Conservation (phyloP, 1,140 invertebrate species). For the Rhopalosiphum padi region DNA sequence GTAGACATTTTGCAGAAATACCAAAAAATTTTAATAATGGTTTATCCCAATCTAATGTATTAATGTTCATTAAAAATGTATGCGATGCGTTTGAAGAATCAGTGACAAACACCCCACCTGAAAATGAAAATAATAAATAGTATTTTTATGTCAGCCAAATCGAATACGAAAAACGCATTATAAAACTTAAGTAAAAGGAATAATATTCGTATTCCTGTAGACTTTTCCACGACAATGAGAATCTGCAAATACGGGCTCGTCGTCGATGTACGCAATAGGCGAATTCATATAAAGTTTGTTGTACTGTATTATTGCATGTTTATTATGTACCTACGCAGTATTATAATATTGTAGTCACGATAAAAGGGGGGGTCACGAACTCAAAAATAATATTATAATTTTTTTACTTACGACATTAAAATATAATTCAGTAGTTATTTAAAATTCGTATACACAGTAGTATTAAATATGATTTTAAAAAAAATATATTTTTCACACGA, state of each 20-base stretch:
- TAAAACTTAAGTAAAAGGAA: not conserved
- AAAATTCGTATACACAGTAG: too few relatives aligned
- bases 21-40: slow-evolving; percentile 71
- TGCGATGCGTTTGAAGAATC: slow-evolving; percentile 97
- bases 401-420: not conserved
- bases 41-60: slow-evolving; percentile 90
- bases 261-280: not conserved
- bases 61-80: slow-evolving; percentile 97
- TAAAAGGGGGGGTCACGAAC: not conserved
- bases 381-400: not conserved
- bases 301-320: too few relatives aligned
- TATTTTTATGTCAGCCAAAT: not conserved
- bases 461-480: not conserved
- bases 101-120: slow-evolving; percentile 72
- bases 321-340: not conserved
- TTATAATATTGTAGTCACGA: not conserved
- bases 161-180: not conserved
- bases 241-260: not conserved
- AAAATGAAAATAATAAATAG: not conserved
- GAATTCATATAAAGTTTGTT: not conserved
- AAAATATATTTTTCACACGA: not conserved
- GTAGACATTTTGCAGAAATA: slow-evolving; percentile 73
- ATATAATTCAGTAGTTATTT: not conserved
- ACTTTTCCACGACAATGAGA: not conserved
- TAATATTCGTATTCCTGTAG: not conserved